A percentile compares a stretch with the other conserved stretches of the same genome.
Conservation (phyloP, 2,113 vertebrate genomes). For the Notarius quadriscutis region DNA sequence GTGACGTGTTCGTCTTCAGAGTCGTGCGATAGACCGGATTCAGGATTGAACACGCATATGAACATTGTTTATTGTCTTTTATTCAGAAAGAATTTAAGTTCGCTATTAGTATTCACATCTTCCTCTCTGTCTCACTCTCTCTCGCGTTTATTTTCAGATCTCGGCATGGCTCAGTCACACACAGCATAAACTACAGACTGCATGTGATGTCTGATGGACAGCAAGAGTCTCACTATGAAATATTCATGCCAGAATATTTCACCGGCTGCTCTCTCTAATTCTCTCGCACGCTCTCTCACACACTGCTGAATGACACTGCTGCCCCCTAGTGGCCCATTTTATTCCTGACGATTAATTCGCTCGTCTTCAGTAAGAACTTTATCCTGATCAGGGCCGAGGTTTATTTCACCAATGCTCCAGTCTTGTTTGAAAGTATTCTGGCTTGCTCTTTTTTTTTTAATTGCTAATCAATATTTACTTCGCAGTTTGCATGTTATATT, state of each 20-base stretch:
- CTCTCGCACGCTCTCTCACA: not conserved
- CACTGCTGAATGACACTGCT: not conserved
- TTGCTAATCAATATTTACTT: not conserved
- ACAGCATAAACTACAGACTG: conserved; percentile 34
- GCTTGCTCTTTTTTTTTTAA: not conserved
- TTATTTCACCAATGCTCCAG: not conserved
- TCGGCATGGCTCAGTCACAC: conserved; percentile 40
- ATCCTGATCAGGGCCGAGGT: not conserved
- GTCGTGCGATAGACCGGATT: not conserved
- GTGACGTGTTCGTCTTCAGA: too few species aligned
- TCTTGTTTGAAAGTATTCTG: not conserved
- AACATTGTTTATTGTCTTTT: not conserved
- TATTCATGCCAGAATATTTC: conserved; percentile 45
- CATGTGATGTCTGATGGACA: conserved; percentile 51
- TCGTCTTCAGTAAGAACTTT: not conserved
- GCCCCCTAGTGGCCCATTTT: conserved; percentile 27
- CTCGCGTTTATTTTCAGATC: conserved; percentile 41
- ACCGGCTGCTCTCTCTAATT: conserved; percentile 16
- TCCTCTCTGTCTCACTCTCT: not conserved
- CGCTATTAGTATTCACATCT: not conserved
- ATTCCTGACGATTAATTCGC: not conserved
- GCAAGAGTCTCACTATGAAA: conserved; percentile 46
- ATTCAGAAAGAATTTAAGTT: not conserved
- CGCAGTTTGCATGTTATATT: not conserved
- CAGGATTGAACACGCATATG: not conserved